Percentiles rank a stretch among this genome's conserved stretches.
Evolutionary conservation across 2,113 vertebrate genomes (phyloP).

Genomic region (Murina feae): DNA sequence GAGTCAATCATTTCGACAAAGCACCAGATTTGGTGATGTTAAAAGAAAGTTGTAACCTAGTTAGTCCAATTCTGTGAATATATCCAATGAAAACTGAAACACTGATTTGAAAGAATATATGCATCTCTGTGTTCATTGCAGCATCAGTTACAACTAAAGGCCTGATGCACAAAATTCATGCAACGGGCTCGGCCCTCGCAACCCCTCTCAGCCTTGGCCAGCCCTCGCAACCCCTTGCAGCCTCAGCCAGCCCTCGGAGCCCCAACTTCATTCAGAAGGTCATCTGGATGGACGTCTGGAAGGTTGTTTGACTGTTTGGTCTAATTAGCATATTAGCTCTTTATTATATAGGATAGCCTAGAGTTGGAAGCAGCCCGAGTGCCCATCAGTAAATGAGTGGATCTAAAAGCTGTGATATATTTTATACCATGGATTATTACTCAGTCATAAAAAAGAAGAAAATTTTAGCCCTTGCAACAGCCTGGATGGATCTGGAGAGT

Average conservation of each 20-base stretch:
- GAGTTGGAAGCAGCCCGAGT: background rate
- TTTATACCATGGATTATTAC: background rate
- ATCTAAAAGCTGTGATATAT: background rate
- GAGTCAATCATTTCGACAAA: constrained; percentile 65
- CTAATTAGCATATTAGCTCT: too few relatives aligned
- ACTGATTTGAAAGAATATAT: background rate
- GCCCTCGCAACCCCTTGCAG: too few relatives aligned
- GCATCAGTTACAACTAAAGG: background rate
- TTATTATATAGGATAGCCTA: background rate
- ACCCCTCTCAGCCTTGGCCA: too few relatives aligned
- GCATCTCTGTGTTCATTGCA: background rate
- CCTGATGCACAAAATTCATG: too few relatives aligned
- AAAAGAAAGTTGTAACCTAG: constrained; percentile 46
- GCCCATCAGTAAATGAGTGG: background rate
- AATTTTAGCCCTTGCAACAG: background rate
- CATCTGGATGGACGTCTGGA: too few relatives aligned
- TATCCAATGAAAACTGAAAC: background rate
- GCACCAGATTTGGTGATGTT: constrained; percentile 47
- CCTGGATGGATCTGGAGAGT: background rate
- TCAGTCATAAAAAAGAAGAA: background rate
- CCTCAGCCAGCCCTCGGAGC: too few relatives aligned
- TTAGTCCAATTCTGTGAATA: background rate
- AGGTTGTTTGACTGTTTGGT: too few relatives aligned
- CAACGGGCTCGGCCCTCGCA: too few relatives aligned
- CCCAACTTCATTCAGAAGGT: too few relatives aligned